Percentiles rank a stretch among this genome's conserved stretches.
Conservation (phyloP, 2,113 vertebrate species). For the Egretta garzetta region DNA sequence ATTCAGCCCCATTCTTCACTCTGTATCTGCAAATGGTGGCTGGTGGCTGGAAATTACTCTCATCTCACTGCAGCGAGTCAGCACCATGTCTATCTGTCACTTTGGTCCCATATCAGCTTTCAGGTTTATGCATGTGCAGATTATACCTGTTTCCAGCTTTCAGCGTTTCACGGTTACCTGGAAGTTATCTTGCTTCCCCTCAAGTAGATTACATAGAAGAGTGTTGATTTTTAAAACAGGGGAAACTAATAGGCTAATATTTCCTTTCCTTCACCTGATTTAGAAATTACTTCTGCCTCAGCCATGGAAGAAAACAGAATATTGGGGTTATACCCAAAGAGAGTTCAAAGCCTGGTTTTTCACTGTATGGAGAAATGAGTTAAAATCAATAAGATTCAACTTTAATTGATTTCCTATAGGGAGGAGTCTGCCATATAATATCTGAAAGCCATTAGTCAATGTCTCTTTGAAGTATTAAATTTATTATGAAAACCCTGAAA, state of each 20-base stretch:
- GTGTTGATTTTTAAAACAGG: conserved; percentile 18
- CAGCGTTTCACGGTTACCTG: neutral
- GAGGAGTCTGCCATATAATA: conserved; percentile 18
- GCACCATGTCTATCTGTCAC: neutral
- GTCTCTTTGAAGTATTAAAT: conserved; percentile 64
- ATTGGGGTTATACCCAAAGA: neutral
- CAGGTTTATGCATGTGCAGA: neutral
- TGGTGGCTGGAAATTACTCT: neutral
- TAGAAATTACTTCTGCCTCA: conserved; percentile 20
- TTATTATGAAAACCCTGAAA: conserved; percentile 49
- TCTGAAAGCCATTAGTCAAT: conserved; percentile 59
- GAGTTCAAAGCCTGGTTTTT: conserved; percentile 27
- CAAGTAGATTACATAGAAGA: neutral
- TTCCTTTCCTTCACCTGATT: conserved; percentile 47
- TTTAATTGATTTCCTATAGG: conserved; percentile 70
- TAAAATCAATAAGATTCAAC: conserved; percentile 59
- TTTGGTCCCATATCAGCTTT: neutral
- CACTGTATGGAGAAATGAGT: neutral
- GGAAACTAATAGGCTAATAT: neutral
- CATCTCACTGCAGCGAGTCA: neutral
- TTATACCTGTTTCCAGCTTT: neutral
- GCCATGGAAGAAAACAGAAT: neutral
- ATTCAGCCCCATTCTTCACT: neutral
- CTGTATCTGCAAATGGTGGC: neutral
- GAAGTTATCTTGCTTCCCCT: neutral